A percentile compares a stretch with the other conserved stretches of the same genome.
Evolutionary conservation across 2,797 vertebrate genomes (phyloP).

Genomic region (Smutsia gigantea): DNA sequence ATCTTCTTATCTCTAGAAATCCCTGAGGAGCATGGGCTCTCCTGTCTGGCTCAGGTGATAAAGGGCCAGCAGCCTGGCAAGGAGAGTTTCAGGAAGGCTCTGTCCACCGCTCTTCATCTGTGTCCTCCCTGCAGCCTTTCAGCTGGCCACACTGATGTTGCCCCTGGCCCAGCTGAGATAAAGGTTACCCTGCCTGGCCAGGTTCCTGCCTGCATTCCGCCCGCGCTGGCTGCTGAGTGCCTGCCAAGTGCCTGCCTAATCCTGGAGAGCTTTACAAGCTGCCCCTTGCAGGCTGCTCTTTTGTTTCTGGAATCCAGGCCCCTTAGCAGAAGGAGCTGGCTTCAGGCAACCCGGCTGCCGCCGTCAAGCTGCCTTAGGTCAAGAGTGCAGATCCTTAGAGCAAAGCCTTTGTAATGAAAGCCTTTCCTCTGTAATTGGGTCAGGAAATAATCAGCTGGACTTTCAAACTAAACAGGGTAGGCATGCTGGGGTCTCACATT

Average conservation of each 20-base stretch:
- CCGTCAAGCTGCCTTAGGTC: slow-evolving; percentile 1
- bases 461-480: not conserved
- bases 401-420: not conserved
- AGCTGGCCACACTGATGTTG: not conserved
- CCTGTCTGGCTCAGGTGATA: not conserved
- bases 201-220: not conserved
- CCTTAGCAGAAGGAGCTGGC: not conserved
- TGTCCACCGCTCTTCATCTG: not conserved
- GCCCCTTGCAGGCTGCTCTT: slow-evolving; percentile 2
- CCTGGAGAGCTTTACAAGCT: not conserved
- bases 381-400: not conserved
- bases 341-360: not conserved
- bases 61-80: not conserved
- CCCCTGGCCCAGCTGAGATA: not conserved
- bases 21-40: not conserved
- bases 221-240: not conserved
- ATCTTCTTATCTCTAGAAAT: not conserved
- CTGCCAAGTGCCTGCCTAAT: slow-evolving; percentile 58
- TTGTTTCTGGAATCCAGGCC: slow-evolving; percentile 47
- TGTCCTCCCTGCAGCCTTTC: not conserved
- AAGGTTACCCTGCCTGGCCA: not conserved
- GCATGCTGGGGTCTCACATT: not conserved
- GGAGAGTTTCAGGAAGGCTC: not conserved
- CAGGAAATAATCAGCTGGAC: not conserved
- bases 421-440: not conserved